phyloP scores from a whole-genome alignment of 2,113 vertebrate genomes.

The Mystacornis crossleyi region DNA sequence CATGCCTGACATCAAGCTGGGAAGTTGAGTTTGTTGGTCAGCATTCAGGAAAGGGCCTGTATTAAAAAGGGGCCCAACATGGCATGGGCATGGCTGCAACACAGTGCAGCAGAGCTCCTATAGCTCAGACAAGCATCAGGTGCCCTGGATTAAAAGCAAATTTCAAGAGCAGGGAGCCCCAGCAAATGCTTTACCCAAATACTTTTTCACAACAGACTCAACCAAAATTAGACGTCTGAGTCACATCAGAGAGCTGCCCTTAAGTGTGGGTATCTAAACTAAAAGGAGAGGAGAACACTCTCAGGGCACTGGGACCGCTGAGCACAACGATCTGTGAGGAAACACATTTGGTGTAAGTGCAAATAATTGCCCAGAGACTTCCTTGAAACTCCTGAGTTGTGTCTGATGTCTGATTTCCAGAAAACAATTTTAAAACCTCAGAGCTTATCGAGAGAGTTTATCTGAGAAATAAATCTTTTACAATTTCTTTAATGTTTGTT shows the following conservation, averaged over 20 bases:
- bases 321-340: not conserved
- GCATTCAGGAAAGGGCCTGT: not conserved
- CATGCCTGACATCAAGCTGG: not conserved
- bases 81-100: not conserved
- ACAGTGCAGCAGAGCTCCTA: not conserved
- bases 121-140: rapidly evolving
- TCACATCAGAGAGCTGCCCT: not conserved
- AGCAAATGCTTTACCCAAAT: not conserved
- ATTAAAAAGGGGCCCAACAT: not conserved
- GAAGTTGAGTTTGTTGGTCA: not conserved
- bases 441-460: not conserved
- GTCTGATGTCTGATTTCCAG: not conserved
- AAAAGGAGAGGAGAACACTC: not conserved
- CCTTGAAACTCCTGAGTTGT: not conserved
- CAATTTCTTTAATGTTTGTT: conserved; percentile 40
- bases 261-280: not conserved
- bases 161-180: rapidly evolving
- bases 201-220: not conserved
- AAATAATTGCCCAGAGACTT: not conserved
- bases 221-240: not conserved
- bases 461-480: not conserved
- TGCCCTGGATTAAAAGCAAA: not conserved
- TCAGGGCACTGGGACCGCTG: no score
- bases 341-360: not conserved
- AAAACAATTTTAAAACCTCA: not conserved